Evolutionary conservation across 1,140 invertebrate species (phyloP), one percentile per base, ranked within the genome.

Genomic region (Drosophila pectinifera): DNA sequence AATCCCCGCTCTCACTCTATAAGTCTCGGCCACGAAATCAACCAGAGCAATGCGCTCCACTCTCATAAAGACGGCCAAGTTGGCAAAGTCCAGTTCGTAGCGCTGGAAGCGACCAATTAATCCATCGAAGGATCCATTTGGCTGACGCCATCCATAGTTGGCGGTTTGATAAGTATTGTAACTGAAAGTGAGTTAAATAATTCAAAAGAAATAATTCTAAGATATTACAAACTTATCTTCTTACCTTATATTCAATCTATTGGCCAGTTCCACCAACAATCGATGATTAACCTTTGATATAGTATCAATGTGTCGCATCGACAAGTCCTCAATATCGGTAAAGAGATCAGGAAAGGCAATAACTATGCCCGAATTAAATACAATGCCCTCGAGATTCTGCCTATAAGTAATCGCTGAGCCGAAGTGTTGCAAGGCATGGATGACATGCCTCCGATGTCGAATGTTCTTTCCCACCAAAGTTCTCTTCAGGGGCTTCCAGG

Each of bases 41-140:
- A 93, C 80, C 7, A 93, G 81, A 0, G 84, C 79, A 59, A 93
- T 91, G 13, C 94, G 93, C 77, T 94, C 94, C 4, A 82, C 42
- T 8, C 94, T 92, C 92, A 94, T 94, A 61, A 94, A 94, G 75
- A 93, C 92, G 39, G 93, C 93, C 54, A 93, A 88, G 49, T 93
- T 91, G 26, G 92, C 93, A 54, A 94, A 81, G 73, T 94, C 94
- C 10, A 93, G 74, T 62, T 93, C 92, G 10, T 93, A 91, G 22
- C 93, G 91, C 82, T 94, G 93, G 77, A 94, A 92, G 22, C 90
- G 72, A 34, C 94, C 94, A 90, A 93, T 92, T 13, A 94, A 59
- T 1, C 94, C 94, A 75, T 93, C 91, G 61, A 94, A 94, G 0
- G 93, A 92, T 1, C 93, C 94, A 73, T 94, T 94, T 0, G 62